phyloP scores from a whole-genome alignment of 2,113 vertebrate genomes.

The Onychostruthus taczanowskii region DNA sequence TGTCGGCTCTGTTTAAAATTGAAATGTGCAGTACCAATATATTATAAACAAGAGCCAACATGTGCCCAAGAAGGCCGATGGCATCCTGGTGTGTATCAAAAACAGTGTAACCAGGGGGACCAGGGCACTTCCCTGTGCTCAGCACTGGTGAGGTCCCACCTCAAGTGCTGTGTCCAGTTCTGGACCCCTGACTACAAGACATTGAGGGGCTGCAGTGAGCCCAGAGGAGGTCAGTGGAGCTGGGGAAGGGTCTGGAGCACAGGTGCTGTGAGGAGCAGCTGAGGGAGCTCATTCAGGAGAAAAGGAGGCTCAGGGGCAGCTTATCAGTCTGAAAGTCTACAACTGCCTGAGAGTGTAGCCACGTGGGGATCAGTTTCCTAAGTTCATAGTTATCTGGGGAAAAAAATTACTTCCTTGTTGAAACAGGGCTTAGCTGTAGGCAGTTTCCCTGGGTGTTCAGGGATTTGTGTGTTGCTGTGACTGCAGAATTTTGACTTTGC shows the following conservation, averaged over 20 bases:
- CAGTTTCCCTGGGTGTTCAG: not conserved
- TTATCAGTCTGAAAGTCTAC: accelerated
- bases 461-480: not conserved
- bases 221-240: not conserved
- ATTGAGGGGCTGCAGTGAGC: accelerated
- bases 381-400: not conserved
- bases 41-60: not conserved
- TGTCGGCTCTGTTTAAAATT: not conserved
- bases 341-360: not conserved
- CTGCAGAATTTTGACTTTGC: not conserved
- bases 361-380: not conserved
- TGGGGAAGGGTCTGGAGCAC: not conserved
- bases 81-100: not conserved
- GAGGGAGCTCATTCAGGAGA: not conserved
- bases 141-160: not conserved
- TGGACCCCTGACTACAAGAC: not conserved
- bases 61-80: not conserved
- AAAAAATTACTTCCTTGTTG: not conserved
- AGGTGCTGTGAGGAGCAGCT: not conserved
- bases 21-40: not conserved
- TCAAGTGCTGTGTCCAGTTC: not conserved
- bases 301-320: not conserved
- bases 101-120: not conserved
- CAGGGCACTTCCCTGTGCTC: not conserved
- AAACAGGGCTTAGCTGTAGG: not conserved